phyloP scores from a whole-genome alignment of 2,797 vertebrate genomes.

The Pseudochirops cupreus region DNA sequence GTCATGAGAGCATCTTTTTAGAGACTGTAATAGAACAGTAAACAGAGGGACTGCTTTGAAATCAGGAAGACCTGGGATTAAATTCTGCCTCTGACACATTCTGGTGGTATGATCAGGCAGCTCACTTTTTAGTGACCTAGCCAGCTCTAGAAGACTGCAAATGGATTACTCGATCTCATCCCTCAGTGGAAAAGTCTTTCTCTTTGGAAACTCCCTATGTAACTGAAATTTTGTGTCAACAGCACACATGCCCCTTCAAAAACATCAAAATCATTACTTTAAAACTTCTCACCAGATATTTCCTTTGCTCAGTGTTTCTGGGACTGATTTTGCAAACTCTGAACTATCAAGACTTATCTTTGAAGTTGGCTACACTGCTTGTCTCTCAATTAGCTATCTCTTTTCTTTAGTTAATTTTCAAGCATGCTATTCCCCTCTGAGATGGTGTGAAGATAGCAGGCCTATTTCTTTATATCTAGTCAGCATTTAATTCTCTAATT shows the following conservation, averaged over 20 bases:
- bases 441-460: background rate
- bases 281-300: background rate
- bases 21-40: background rate
- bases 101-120: background rate
- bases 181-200: background rate
- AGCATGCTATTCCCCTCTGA: background rate
- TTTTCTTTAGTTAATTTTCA: background rate
- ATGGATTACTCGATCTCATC: background rate
- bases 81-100: background rate
- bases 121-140: background rate
- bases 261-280: background rate
- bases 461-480: background rate
- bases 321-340: background rate
- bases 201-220: background rate
- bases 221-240: background rate
- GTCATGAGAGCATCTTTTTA: background rate
- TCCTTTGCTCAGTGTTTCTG: background rate
- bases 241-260: background rate
- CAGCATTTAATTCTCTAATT: background rate
- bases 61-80: background rate
- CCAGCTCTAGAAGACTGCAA: background rate
- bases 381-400: background rate
- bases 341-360: background rate
- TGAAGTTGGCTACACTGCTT: background rate
- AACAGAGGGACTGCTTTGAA: background rate